Percentiles rank a stretch among this genome's conserved stretches.
These are phyloP conservation scores for Daktulosphaira vitifoliae DNA, from an alignment of 1,140 invertebrate genomes.

Conservation along the genomic window DNA sequence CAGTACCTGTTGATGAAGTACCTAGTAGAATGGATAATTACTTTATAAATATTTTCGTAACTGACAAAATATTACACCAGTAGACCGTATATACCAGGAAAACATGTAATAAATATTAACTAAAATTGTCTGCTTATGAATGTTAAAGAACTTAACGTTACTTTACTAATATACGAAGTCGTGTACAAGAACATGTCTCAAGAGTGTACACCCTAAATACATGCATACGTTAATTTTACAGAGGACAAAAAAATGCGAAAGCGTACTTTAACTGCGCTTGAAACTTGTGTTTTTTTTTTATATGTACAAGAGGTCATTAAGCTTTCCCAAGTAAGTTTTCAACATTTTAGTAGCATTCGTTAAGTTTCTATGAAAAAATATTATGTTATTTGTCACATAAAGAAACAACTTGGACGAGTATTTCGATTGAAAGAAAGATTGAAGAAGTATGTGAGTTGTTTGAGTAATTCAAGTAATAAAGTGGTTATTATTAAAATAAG, in stretches of 20 bases:
- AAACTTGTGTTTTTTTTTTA: slow-evolving; percentile 18
- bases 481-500: no score
- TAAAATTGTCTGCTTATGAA: no score
- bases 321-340: neutral
- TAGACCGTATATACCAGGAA: no score
- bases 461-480: no score
- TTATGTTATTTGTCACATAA: neutral
- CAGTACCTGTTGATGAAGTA: no score
- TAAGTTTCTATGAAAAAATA: neutral
- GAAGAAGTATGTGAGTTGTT: no score
- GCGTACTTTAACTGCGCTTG: slow-evolving; percentile 8
- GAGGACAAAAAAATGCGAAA: slow-evolving; percentile 5
- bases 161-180: no score
- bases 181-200: neutral
- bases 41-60: no score
- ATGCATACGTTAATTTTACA: neutral
- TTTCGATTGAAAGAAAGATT: neutral
- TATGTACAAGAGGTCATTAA: slow-evolving; percentile 27
- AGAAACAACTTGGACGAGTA: neutral
- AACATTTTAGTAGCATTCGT: neutral
- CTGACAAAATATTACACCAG: no score
- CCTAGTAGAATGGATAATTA: no score
- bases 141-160: no score
- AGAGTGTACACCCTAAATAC: neutral
- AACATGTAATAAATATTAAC: no score